Evolutionary conservation across 2,797 vertebrate species (phyloP), one percentile per base, ranked within the genome.

Genomic region (Lophura swinhoii): DNA sequence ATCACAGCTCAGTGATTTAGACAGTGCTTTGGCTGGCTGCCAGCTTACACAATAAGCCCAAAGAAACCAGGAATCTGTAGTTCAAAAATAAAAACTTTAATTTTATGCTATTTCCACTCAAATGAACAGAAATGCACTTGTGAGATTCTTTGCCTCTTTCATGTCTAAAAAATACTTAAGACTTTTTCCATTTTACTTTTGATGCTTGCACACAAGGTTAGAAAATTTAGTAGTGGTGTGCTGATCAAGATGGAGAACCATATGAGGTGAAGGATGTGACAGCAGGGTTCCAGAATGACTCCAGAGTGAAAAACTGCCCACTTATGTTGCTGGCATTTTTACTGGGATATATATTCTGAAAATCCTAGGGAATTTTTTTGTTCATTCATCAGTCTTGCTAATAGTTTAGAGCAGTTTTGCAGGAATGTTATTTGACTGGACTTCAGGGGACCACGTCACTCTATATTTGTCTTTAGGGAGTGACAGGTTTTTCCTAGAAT

Each of bases 1-100:
- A 88, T 87, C 84, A 85, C 87, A 91, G 76, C 53, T 94, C 79
- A 83, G 53, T 93, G 90, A 87, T 95, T 91, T 94, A 94, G 85
- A 44, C 46, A 79, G 77, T 79, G 67, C 85, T 90, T 88, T 94
- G 92, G 91, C 93, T 90, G 77, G 37, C 55, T 93, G 89, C 93
- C 86, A 46, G 60, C 22, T 17, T 66, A 63, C 49, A 44, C 56
- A 63, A 55, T 80, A 81, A 92, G 48, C 41, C 48, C 66, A 35
- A 67, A 83, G 71, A 93, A 93, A 51, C n/a, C 68, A 75, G 71
- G 68, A 85, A 77, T 94, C 66, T 16, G 84, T 94, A 94, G 53
- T 82, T 55, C 94, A 86, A 78, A 82, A 80, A 87, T 91, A 89
- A 94, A 87, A 91, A 60, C 3, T 46, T 46, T 92, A 75, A 70